Percentiles rank a stretch among this genome's conserved stretches.
Evolutionary conservation across 2,113 vertebrate species (phyloP).

Genomic region (Antechinus stuartii): DNA sequence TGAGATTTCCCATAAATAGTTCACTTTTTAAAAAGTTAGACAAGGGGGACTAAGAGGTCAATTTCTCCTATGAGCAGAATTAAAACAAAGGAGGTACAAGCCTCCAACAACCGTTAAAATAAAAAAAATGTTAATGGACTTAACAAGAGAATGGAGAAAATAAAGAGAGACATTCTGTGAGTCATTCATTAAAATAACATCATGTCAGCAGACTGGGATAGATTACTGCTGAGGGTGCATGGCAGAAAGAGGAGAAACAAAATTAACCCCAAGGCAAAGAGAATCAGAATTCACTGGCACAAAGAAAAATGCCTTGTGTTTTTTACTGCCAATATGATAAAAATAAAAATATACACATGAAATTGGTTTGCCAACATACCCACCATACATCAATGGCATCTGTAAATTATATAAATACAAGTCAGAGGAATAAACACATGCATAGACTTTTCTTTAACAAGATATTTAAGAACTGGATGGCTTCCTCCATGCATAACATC

Average conservation of each 20-base stretch:
- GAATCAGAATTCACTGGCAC: not conserved
- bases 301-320: not conserved
- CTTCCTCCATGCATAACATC: constrained; percentile 13
- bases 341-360: constrained; percentile 3
- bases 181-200: constrained; percentile 60
- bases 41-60: not conserved
- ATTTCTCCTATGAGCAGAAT: constrained; percentile 1
- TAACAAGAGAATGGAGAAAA: constrained; percentile 60
- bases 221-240: constrained; percentile 11
- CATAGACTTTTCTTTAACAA: constrained; percentile 15
- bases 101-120: constrained; percentile 54
- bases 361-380: constrained; percentile 14
- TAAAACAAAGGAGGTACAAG: constrained; percentile 51
- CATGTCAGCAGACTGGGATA: constrained; percentile 53
- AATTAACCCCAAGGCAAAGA: not conserved
- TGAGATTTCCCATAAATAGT: not conserved
- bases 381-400: not conserved
- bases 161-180: constrained; percentile 48
- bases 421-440: constrained; percentile 30
- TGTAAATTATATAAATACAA: constrained; percentile 35
- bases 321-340: constrained; percentile 10
- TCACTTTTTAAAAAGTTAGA: constrained; percentile 25
- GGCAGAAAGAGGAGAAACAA: not conserved
- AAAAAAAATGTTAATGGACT: constrained; percentile 55
- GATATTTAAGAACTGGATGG: not conserved